A percentile compares a stretch with the other conserved stretches of the same genome.
phyloP scores from a whole-genome alignment of 2,113 vertebrate genomes.

The Deroptyus accipitrinus region DNA sequence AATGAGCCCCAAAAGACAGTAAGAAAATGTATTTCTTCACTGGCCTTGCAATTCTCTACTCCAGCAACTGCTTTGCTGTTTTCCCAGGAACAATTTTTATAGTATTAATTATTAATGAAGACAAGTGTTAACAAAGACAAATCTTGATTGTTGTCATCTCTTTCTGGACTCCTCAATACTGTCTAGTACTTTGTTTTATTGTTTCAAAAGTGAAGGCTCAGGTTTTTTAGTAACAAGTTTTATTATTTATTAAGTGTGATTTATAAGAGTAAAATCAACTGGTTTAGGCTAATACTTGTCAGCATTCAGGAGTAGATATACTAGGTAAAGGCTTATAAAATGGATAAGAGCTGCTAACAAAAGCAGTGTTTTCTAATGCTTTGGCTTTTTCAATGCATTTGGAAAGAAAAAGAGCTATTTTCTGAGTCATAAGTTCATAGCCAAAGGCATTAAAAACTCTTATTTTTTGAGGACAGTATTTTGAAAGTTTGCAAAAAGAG shows the following conservation, averaged over 20 bases:
- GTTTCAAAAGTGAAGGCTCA: not conserved
- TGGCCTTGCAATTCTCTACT: not conserved
- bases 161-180: not conserved
- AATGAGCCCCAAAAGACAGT: conserved; percentile 14
- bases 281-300: not conserved
- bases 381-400: not conserved
- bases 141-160: not conserved
- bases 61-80: not conserved
- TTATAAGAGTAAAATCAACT: not conserved
- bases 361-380: not conserved
- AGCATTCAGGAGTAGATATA: not conserved
- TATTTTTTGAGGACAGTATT: not conserved
- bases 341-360: not conserved
- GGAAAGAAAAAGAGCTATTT: not conserved
- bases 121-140: not conserved
- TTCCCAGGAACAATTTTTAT: not conserved
- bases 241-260: not conserved
- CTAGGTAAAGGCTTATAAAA: not conserved
- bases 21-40: not conserved
- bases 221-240: not conserved
- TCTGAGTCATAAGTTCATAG: not conserved
- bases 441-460: not conserved
- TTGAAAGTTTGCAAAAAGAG: not conserved
- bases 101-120: not conserved
- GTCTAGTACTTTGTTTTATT: not conserved